Conservation (phyloP, 1,140 invertebrate species). For the Scylla paramamosain region DNA sequence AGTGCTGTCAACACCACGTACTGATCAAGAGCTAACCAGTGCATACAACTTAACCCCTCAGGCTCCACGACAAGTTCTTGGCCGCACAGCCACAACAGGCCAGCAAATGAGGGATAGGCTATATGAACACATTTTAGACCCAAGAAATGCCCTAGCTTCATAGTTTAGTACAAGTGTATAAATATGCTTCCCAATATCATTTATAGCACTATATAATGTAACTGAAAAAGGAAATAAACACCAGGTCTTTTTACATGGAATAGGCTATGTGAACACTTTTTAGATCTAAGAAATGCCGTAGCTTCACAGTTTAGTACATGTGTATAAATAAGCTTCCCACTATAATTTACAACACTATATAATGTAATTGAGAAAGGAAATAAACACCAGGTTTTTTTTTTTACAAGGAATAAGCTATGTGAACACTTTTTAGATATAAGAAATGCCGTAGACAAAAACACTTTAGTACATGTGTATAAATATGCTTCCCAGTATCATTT, state of each 20-base stretch:
- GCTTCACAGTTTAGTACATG: slow-evolving; percentile 48
- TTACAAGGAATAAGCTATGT: slow-evolving; percentile 37
- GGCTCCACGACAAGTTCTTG: slow-evolving; percentile 59
- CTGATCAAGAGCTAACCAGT: slow-evolving; percentile 59
- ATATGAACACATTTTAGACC: slow-evolving; percentile 62
- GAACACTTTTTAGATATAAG: slow-evolving; percentile 53
- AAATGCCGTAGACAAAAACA: slow-evolving; percentile 48
- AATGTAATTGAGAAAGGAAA: too few species aligned
- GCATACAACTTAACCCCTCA: slow-evolving; percentile 60
- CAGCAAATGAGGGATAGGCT: slow-evolving; percentile 50
- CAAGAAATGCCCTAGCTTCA: slow-evolving; percentile 59
- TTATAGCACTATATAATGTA: slow-evolving; percentile 42
- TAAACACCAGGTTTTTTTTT: too few species aligned
- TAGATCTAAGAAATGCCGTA: slow-evolving; percentile 56
- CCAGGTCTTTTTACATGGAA: background rate
- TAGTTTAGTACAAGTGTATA: slow-evolving; percentile 64
- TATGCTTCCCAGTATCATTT: slow-evolving; percentile 46
- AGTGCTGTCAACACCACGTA: slow-evolving; percentile 54
- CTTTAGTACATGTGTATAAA: slow-evolving; percentile 60
- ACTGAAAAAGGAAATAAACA: background rate
- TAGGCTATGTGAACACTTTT: slow-evolving; percentile 46
- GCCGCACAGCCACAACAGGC: slow-evolving; percentile 54
- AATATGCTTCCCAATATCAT: slow-evolving; percentile 59
- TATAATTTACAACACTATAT: slow-evolving; percentile 37
- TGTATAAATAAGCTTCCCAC: slow-evolving; percentile 53